A percentile compares a stretch with the other conserved stretches of the same genome.
Conservation (phyloP, 2,888 invertebrate species). For the Bombylius major region DNA sequence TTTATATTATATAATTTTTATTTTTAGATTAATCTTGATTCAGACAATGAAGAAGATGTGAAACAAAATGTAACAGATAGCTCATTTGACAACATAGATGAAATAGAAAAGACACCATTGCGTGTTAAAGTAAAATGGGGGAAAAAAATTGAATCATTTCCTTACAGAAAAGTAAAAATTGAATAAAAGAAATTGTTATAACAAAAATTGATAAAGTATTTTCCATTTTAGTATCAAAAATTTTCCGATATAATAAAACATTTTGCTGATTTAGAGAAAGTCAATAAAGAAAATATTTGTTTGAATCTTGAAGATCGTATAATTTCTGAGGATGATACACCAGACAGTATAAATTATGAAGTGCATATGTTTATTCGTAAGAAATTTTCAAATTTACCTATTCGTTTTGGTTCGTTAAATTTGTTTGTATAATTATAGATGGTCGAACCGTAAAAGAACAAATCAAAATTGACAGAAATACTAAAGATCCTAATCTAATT, state of each 20-base stretch:
- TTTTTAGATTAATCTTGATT: conserved; percentile 2
- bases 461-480: not conserved
- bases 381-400: conserved; percentile 1
- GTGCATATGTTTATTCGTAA: conserved; percentile 26
- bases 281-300: conserved; percentile 18
- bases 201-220: not conserved
- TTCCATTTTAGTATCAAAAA: conserved; percentile 22
- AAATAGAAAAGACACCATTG: conserved; percentile 23
- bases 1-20: not conserved
- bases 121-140: conserved; percentile 23
- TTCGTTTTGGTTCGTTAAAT: not conserved
- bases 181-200: not conserved
- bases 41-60: conserved; percentile 7
- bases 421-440: not conserved
- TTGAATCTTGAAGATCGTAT: conserved; percentile 24
- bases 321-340: conserved; percentile 23
- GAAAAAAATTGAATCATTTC: conserved; percentile 23
- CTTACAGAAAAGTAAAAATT: conserved; percentile 17
- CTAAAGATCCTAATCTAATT: conserved; percentile 17
- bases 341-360: conserved; percentile 24
- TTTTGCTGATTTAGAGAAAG: conserved; percentile 24
- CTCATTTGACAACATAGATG: conserved; percentile 16
- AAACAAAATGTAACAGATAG: conserved; percentile 5
- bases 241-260: conserved; percentile 23
- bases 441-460: conserved; percentile 1